Conservation (phyloP, 2,113 vertebrate genomes). For the Xiphophorus hellerii region DNA sequence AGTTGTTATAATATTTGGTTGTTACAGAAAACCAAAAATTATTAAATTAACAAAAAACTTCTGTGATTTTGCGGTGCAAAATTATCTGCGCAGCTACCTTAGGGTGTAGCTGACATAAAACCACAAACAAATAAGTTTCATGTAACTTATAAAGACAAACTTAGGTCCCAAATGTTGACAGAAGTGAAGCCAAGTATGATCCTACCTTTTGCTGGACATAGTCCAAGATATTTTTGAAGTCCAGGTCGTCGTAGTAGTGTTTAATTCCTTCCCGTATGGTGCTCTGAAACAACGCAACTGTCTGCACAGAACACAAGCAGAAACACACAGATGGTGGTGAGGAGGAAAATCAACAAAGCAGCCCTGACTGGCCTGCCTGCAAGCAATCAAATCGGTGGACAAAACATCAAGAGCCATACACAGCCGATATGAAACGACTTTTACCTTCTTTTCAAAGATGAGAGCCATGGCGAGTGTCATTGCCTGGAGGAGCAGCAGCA, state of each 20-base stretch:
- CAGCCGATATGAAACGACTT: background rate
- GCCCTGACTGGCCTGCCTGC: background rate
- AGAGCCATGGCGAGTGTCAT: constrained; percentile 82
- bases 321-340: background rate
- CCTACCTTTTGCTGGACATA: constrained; percentile 89
- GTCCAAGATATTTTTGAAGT: constrained; percentile 95
- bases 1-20: no score
- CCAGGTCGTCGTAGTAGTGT: constrained; percentile 92
- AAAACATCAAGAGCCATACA: background rate
- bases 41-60: no score
- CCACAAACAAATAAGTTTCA: no score
- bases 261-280: constrained; percentile 89
- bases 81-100: no score
- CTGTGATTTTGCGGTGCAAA: no score
- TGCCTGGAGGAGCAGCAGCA: constrained; percentile 82
- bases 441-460: constrained; percentile 87
- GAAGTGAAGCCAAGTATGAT: background rate
- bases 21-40: no score
- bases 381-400: background rate
- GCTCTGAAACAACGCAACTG: constrained; percentile 84
- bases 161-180: background rate
- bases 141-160: no score
- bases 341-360: background rate
- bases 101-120: no score
- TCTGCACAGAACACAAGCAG: constrained; percentile 66